phyloP scores from a whole-genome alignment of 2,113 vertebrate species.

The Falcunculus frontatus region DNA sequence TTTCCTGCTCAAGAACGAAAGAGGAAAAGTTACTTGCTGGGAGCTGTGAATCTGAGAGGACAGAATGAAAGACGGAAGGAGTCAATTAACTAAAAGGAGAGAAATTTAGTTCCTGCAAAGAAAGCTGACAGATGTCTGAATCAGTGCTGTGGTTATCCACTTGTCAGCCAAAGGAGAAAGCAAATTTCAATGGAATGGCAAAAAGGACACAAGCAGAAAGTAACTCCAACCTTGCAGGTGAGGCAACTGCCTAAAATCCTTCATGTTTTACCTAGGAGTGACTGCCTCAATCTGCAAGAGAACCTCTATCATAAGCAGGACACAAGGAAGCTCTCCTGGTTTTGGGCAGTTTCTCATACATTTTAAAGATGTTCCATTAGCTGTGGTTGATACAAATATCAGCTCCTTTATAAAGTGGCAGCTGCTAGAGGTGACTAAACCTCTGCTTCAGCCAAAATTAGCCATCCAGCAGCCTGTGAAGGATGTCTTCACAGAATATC shows the following conservation, averaged over 20 bases:
- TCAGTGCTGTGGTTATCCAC: not conserved
- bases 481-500: not conserved
- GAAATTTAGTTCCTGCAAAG: not conserved
- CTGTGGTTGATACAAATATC: not conserved
- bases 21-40: not conserved
- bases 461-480: not conserved
- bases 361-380: not conserved
- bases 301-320: not conserved
- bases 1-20: not conserved
- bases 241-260: not conserved
- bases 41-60: not conserved
- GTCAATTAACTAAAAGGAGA: not conserved
- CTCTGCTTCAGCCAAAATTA: not conserved
- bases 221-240: not conserved
- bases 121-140: not conserved
- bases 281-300: not conserved
- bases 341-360: not conserved
- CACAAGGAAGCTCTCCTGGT: not conserved
- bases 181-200: not conserved
- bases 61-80: not conserved
- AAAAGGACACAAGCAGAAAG: not conserved
- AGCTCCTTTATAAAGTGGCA: not conserved
- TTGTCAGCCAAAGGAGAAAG: not conserved
- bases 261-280: not conserved
- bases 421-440: not conserved